These are phyloP conservation scores for Podilymbus podiceps DNA, from an alignment of 2,113 vertebrate species.

Conservation along the genomic window DNA sequence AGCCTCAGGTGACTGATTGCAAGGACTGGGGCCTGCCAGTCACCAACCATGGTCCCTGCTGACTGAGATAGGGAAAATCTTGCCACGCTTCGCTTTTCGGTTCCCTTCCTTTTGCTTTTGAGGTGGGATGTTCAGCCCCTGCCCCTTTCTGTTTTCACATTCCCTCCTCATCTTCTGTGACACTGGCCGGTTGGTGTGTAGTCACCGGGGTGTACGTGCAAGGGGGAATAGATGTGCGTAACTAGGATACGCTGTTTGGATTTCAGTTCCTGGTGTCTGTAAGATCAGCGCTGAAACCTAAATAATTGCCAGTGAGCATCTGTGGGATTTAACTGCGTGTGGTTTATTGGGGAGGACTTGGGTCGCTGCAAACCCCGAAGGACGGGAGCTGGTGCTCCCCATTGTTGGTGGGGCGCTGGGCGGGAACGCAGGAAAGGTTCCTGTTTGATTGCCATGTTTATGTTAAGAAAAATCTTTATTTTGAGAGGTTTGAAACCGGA, in stretches of 20 bases:
- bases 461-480: neutral
- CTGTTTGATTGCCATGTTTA: fast-evolving
- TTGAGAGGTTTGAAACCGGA: neutral
- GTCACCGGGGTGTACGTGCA: fast-evolving
- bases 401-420: no score
- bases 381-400: neutral
- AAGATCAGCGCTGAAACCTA: fast-evolving
- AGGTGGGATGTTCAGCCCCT: neutral
- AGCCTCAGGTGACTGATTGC: neutral
- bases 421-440: no score
- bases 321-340: neutral
- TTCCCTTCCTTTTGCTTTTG: neutral
- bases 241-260: fast-evolving
- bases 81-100: fast-evolving
- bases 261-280: neutral
- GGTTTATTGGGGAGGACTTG: neutral
- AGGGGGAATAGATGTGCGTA: neutral
- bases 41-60: fast-evolving
- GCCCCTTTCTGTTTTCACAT: neutral
- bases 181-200: fast-evolving
- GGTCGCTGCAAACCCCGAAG: no score
- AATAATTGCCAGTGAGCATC: fast-evolving
- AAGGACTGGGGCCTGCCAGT: fast-evolving
- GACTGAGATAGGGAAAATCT: neutral
- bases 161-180: fast-evolving